Evolutionary conservation across 2,113 vertebrate species (phyloP).

Genomic region (Elanoides forficatus): DNA sequence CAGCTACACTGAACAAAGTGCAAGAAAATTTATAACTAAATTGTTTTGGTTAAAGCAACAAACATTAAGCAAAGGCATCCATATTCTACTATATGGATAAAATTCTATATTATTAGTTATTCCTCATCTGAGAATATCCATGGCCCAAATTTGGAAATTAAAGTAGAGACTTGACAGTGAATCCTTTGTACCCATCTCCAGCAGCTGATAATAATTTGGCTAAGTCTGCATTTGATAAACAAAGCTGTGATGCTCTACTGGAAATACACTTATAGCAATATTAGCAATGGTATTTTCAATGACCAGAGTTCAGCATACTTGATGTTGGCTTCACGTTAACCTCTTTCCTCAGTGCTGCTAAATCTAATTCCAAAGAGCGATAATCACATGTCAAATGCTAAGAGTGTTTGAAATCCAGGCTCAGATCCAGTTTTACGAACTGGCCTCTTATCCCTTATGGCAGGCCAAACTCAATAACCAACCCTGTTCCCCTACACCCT

Average conservation of each 20-base stretch:
- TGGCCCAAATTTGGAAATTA: conserved; percentile 12
- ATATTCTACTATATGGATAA: not conserved
- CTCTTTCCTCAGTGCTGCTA: conserved; percentile 1
- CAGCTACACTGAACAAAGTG: not conserved
- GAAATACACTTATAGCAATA: conserved; percentile 26
- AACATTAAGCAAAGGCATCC: not conserved
- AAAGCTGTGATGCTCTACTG: conserved; percentile 44
- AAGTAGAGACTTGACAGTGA: conserved; percentile 17
- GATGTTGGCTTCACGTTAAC: not conserved
- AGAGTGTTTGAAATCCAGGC: conserved; percentile 26
- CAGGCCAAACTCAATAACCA: not conserved
- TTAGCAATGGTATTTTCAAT: conserved; percentile 18
- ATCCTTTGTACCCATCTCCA: conserved; percentile 45
- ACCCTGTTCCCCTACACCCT: not conserved
- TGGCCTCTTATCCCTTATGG: not conserved
- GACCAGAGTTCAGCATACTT: conserved; percentile 43
- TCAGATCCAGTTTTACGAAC: not conserved
- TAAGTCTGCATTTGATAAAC: not conserved
- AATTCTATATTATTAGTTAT: not conserved
- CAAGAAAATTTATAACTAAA: not conserved
- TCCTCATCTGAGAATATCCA: not conserved
- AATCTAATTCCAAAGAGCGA: not conserved
- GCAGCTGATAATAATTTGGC: conserved; percentile 61
- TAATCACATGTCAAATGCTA: conserved; percentile 35
- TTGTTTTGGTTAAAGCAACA: not conserved